Conservation (phyloP, 2,113 vertebrate genomes). For the Empidonax alnorum region DNA sequence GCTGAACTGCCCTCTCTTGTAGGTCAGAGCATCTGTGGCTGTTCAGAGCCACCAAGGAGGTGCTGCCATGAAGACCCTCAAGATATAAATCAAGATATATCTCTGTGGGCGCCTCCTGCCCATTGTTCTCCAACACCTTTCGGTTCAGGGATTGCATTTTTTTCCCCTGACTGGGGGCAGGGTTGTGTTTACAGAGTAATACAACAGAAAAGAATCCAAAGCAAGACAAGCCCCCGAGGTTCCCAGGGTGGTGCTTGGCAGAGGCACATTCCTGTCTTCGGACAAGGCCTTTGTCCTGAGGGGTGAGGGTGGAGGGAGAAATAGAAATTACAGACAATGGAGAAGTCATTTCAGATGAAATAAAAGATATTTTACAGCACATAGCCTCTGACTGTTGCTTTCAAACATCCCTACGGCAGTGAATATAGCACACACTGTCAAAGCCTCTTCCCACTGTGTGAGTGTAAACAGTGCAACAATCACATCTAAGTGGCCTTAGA, state of each 20-base stretch:
- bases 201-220: not conserved
- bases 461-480: not conserved
- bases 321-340: not conserved
- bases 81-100: not conserved
- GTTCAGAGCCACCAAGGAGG: not conserved
- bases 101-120: not conserved
- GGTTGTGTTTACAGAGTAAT: not conserved
- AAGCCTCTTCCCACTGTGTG: not conserved
- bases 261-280: not conserved
- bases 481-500: not conserved
- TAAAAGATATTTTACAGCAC: not conserved
- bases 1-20: fast-evolving
- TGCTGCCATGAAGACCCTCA: not conserved
- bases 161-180: not conserved
- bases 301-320: not conserved
- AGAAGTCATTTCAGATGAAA: not conserved
- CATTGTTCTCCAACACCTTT: not conserved
- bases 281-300: not conserved
- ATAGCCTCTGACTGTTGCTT: not conserved
- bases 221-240: not conserved
- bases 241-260: not conserved
- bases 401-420: not conserved
- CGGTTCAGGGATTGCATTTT: not conserved
- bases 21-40: not conserved
- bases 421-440: not conserved